These are phyloP conservation scores for Disparrhopalites patrizii DNA, from an alignment of 2,888 invertebrate genomes.

Conservation along the genomic window DNA sequence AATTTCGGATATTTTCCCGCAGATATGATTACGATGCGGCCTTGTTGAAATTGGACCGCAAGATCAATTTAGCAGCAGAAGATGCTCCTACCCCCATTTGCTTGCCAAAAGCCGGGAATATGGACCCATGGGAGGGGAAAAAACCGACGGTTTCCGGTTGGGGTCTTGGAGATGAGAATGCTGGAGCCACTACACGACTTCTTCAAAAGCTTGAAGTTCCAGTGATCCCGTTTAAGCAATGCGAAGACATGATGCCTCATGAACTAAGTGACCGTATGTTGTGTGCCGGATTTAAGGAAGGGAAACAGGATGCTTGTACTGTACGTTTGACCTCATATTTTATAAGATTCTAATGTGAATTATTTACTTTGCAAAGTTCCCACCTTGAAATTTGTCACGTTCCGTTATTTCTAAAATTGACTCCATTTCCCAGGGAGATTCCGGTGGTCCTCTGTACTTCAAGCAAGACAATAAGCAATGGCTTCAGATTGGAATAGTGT, in stretches of 20 bases:
- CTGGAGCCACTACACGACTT: conserved; percentile 41
- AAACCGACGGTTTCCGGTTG: conserved; percentile 32
- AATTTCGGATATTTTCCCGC: background rate
- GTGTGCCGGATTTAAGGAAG: conserved; percentile 25
- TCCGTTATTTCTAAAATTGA: too few species aligned
- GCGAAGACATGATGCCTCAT: conserved; percentile 29
- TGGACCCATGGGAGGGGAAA: conserved; percentile 10
- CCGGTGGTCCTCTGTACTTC: conserved; percentile 17
- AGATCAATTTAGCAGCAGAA: conserved; percentile 32
- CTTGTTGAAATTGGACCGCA: conserved; percentile 34
- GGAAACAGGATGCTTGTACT: conserved; percentile 26
- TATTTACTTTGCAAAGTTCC: background rate
- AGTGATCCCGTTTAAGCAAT: conserved; percentile 24
- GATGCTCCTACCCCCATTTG: conserved; percentile 44
- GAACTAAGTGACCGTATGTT: conserved; percentile 34
- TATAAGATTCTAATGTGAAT: conserved; percentile 1
- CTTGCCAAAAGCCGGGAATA: conserved; percentile 27
- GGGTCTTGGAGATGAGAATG: conserved; percentile 37
- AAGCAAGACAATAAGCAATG: conserved; percentile 29
- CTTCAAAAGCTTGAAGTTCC: conserved; percentile 43
- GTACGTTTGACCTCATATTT: conserved; percentile 10
- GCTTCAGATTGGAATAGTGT: conserved; percentile 38
- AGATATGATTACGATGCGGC: conserved; percentile 43
- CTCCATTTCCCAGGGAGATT: conserved; percentile 30
- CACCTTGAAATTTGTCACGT: too few species aligned